phyloP scores from a whole-genome alignment of 1,140 invertebrate species.

The Drosophila malerkotliana region DNA sequence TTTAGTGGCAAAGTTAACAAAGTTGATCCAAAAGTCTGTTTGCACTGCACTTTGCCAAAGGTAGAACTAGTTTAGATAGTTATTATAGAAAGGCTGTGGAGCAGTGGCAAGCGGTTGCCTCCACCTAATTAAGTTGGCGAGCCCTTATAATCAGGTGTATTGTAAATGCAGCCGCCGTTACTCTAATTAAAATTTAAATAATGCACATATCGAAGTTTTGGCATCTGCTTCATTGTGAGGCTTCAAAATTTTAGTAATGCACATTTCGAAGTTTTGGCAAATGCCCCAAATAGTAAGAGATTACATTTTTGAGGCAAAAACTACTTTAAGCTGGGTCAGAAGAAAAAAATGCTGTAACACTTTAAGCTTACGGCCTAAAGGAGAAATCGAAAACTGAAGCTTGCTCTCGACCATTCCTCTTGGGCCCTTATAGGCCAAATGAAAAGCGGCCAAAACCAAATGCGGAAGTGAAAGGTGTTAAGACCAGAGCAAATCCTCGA shows the following conservation, averaged over 20 bases:
- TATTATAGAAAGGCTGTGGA: conserved; percentile 3
- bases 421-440: conserved; percentile 7
- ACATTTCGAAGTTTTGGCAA: neutral
- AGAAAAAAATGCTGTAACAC: neutral
- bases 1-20: conserved; percentile 42
- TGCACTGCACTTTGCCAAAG: conserved; percentile 34
- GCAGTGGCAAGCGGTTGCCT: conserved; percentile 11
- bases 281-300: no score
- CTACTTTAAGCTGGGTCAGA: neutral
- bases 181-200: neutral
- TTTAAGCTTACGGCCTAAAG: conserved; percentile 5
- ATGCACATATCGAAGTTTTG: neutral
- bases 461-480: conserved; percentile 45
- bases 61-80: conserved; percentile 34
- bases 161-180: neutral
- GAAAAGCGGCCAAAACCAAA: conserved; percentile 24
- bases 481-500: conserved; percentile 45
- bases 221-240: no score
- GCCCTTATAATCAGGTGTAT: neutral
- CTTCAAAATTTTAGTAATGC: neutral
- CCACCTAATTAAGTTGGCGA: conserved; percentile 28
- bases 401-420: neutral
- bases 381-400: neutral
- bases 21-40: conserved; percentile 46
- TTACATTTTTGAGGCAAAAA: neutral